phyloP scores from a whole-genome alignment of 2,113 vertebrate species.

The Arenaria interpres region DNA sequence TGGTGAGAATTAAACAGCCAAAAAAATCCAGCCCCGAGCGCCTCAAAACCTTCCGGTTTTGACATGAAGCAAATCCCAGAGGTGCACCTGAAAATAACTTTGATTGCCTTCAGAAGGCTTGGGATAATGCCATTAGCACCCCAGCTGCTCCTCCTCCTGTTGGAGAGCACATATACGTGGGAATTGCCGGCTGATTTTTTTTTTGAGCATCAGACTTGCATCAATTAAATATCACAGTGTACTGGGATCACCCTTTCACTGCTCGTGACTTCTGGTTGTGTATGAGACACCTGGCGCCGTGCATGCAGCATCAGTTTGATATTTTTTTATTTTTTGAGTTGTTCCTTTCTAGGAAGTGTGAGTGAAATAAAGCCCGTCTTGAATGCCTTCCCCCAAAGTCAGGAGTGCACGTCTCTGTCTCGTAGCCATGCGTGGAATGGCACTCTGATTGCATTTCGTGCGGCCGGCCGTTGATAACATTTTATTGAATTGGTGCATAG shows the following conservation, averaged over 20 bases:
- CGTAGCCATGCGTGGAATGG: background rate
- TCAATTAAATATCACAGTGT: constrained; percentile 8
- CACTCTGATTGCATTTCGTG: constrained; percentile 8
- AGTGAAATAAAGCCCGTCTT: background rate
- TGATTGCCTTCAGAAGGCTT: background rate
- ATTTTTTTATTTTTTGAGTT: background rate
- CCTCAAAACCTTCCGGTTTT: background rate
- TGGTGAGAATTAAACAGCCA: background rate
- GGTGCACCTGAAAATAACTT: background rate
- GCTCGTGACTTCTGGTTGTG: background rate
- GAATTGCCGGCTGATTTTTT: background rate
- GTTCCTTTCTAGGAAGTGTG: background rate
- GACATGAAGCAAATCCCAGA: background rate
- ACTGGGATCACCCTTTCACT: background rate
- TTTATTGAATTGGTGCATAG: constrained; percentile 48
- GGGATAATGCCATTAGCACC: constrained; percentile 30
- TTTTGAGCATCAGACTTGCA: background rate
- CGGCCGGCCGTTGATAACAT: background rate
- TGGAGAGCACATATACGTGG: background rate
- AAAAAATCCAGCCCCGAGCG: background rate
- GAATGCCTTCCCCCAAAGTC: background rate
- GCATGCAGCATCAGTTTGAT: background rate
- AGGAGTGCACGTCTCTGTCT: background rate
- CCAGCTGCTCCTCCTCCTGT: background rate
- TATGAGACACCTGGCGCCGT: constrained; percentile 9